A percentile compares a stretch with the other conserved stretches of the same genome.
Conservation (phyloP, 2,888 invertebrate genomes). For the Rugalucina vietnamica region DNA sequence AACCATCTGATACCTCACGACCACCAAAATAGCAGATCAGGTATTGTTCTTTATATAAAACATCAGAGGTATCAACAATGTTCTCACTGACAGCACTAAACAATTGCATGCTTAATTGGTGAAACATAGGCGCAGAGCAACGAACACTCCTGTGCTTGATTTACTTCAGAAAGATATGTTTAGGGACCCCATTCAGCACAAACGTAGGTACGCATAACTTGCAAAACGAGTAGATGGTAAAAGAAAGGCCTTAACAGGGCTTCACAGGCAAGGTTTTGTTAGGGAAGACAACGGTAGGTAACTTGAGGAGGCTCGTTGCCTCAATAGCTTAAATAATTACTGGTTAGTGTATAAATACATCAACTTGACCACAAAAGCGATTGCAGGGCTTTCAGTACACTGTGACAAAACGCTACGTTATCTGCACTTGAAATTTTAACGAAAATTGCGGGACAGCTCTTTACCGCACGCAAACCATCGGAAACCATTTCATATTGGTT, state of each 20-base stretch:
- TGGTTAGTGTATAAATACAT: constrained; percentile 58
- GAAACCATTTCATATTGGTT: constrained; percentile 35
- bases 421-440: constrained; percentile 43
- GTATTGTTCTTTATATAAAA: neutral
- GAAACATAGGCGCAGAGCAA: constrained; percentile 62
- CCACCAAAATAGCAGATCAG: neutral
- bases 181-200: constrained; percentile 36
- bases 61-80: neutral
- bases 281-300: constrained; percentile 61
- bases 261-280: constrained; percentile 64
- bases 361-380: constrained; percentile 60
- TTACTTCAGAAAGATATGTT: constrained; percentile 46
- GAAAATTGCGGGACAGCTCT: constrained; percentile 21
- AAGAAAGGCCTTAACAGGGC: constrained; percentile 30
- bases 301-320: constrained; percentile 51
- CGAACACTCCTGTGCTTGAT: constrained; percentile 55
- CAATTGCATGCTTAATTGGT: constrained; percentile 65
- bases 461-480: constrained; percentile 54
- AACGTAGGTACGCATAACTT: constrained; percentile 63
- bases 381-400: constrained; percentile 52
- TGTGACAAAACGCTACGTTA: constrained; percentile 42
- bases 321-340: constrained; percentile 62
- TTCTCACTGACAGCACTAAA: neutral
- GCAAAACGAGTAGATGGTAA: constrained; percentile 46
- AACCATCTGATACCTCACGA: neutral